Base-by-base conservation (phyloP, 1,140 invertebrate species). In the Aphelinus atriplicis region DNA sequence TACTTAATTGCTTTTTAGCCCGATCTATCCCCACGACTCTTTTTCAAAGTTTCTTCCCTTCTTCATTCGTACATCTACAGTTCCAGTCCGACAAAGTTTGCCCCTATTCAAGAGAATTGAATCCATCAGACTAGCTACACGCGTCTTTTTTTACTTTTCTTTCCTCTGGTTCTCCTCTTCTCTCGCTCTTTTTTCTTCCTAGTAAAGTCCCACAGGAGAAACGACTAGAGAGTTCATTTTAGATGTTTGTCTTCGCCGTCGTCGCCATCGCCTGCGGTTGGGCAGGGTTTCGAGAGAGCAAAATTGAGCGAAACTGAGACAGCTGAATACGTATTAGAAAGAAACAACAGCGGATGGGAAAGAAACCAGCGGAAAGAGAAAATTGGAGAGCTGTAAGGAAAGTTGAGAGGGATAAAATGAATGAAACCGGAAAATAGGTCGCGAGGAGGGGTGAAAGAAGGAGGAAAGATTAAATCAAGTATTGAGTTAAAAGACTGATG, bases 1-100 rank as follows among this genome's bases (percentile, higher is more conserved):
- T n/a, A 69, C 56, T 69, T 69, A 69, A 60, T 69, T 69, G 46
- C 56, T 69, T 69, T 69, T 69, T 60, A 63, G 7, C 60, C 26
- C 26, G 26, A 26, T 26, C 26, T 26, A 26, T 26, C 26, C 26
- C 26, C 26, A 26, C 26, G 26, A 26, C 26, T 26, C 26, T 26
- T 26, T 26, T 26, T 26, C 26, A 45, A 61, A 45, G 6, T 3
- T 10, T 57, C 10, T n/a, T n/a, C 9, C 26, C 56, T 57, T 10
- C 26, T 57, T 57, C 26, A 10, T 7, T 5, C 56, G 10, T 57
- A 57, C 3, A 57, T 7, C 9, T 3, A 57, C 56, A 57, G 9
- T 10, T 57, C 26, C 26, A 26, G 26, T 26, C 26, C 26, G 26
- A 26, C 3, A 3, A 55, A 66, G n/a, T 66, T 66, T 45, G 64